These are phyloP conservation scores for Microctonus hyperodae DNA, from an alignment of 2,888 invertebrate species.

Conservation along the genomic window DNA sequence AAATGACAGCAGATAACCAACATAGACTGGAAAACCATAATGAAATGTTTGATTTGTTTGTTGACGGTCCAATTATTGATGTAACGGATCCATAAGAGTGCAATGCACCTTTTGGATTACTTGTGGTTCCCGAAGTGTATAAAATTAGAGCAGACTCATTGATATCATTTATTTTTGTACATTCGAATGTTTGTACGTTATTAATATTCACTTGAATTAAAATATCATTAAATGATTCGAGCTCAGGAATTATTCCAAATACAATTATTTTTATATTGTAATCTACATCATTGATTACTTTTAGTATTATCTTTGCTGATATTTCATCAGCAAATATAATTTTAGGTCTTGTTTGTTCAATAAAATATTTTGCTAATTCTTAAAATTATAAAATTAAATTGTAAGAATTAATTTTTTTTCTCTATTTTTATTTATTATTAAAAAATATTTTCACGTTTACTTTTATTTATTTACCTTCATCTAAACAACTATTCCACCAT, in stretches of 20 bases:
- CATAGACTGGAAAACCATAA: slow-evolving; percentile 41
- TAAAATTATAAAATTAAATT: slow-evolving; percentile 12
- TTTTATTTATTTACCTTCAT: slow-evolving; percentile 44
- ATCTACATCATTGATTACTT: slow-evolving; percentile 41
- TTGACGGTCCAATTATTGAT: not conserved
- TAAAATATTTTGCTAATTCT: slow-evolving; percentile 47
- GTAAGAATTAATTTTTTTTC: not conserved
- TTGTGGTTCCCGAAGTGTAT: slow-evolving; percentile 46
- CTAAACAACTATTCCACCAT: slow-evolving; percentile 47
- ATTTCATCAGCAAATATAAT: slow-evolving; percentile 45
- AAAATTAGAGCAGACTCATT: slow-evolving; percentile 39
- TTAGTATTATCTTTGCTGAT: slow-evolving; percentile 25
- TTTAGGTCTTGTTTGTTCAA: slow-evolving; percentile 47
- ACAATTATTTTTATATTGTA: slow-evolving; percentile 39
- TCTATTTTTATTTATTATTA: not conserved
- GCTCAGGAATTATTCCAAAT: slow-evolving; percentile 42
- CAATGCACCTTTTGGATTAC: slow-evolving; percentile 44
- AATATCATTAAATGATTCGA: slow-evolving; percentile 39
- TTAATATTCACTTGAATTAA: slow-evolving; percentile 35
- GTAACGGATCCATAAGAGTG: slow-evolving; percentile 39
- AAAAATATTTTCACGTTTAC: no score
- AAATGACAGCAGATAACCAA: slow-evolving; percentile 41
- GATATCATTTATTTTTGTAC: slow-evolving; percentile 32
- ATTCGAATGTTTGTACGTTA: slow-evolving; percentile 38
- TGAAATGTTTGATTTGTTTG: slow-evolving; percentile 15